Percentiles rank a stretch among this genome's conserved stretches.
Evolutionary conservation across 2,797 vertebrate genomes (phyloP).

Genomic region (Hippocampus kuda): DNA sequence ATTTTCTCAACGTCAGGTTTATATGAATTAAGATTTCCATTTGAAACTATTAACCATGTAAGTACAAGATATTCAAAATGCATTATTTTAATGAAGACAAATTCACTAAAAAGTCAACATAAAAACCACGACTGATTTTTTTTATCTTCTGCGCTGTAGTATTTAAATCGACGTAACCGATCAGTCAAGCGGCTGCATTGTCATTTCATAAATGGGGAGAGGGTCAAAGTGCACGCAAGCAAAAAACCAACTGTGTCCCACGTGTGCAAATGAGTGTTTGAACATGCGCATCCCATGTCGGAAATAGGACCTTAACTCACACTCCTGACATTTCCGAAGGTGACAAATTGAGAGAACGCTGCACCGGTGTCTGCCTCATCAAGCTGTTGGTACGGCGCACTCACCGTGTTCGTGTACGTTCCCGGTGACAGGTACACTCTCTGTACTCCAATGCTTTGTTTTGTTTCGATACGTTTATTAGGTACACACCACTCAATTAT

Average conservation of each 20-base stretch:
- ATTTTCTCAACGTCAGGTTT: neutral
- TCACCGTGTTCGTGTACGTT: neutral
- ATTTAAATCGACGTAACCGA: neutral
- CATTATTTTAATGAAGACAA: neutral
- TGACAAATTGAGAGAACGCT: neutral
- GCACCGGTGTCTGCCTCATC: neutral
- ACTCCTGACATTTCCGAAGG: neutral
- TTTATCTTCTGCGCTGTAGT: neutral
- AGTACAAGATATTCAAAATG: neutral
- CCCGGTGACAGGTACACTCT: slow-evolving; percentile 1
- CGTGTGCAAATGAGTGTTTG: neutral
- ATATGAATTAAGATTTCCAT: neutral
- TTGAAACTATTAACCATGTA: neutral
- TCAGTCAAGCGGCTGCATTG: neutral
- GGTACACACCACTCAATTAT: too few relatives aligned
- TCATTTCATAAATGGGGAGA: neutral
- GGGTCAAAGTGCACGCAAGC: neutral
- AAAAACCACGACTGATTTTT: neutral
- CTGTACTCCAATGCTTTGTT: neutral
- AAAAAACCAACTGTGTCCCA: neutral
- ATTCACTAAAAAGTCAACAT: neutral
- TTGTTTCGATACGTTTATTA: neutral
- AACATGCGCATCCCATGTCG: neutral
- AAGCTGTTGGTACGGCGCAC: neutral
- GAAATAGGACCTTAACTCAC: neutral